Evolutionary conservation across 2,797 vertebrate species (phyloP).

Genomic region (Gambelia wislizenii): DNA sequence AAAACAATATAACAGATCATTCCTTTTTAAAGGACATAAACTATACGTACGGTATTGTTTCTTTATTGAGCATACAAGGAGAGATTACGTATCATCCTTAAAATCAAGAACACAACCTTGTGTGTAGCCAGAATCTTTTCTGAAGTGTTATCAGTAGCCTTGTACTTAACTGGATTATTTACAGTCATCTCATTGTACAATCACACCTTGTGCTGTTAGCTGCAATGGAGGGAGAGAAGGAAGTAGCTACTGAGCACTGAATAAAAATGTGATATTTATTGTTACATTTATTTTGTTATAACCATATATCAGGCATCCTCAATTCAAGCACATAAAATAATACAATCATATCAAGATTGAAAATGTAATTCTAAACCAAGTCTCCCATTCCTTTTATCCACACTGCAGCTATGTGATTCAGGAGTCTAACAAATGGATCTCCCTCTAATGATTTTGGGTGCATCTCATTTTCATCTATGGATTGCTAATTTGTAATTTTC

Average conservation of each 20-base stretch:
- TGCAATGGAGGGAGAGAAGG: constrained; percentile 63
- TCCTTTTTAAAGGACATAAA: constrained; percentile 68
- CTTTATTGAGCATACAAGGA: constrained; percentile 79
- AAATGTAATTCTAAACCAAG: constrained; percentile 69
- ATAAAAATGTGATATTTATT: constrained; percentile 74
- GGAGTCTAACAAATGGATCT: constrained; percentile 30
- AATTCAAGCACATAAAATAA: constrained; percentile 73
- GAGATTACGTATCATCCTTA: constrained; percentile 71
- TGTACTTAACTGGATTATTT: constrained; percentile 79
- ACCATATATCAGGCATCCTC: constrained; percentile 66
- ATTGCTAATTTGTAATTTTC: constrained; percentile 6
- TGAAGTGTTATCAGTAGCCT: constrained; percentile 68
- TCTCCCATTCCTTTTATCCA: constrained; percentile 41
- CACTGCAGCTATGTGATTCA: constrained; percentile 24
- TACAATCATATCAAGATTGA: constrained; percentile 67
- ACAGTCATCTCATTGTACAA: constrained; percentile 71
- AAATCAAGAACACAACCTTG: constrained; percentile 76
- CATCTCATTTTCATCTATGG: background rate
- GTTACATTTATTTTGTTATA: constrained; percentile 73
- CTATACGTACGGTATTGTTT: constrained; percentile 73
- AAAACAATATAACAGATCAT: constrained; percentile 58
- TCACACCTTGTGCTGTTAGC: constrained; percentile 67
- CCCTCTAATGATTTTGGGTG: constrained; percentile 27
- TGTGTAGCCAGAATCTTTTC: constrained; percentile 66
- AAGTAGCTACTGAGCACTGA: constrained; percentile 68